phyloP scores from a whole-genome alignment of 2,888 invertebrate genomes.

The Candidula unifasciata region DNA sequence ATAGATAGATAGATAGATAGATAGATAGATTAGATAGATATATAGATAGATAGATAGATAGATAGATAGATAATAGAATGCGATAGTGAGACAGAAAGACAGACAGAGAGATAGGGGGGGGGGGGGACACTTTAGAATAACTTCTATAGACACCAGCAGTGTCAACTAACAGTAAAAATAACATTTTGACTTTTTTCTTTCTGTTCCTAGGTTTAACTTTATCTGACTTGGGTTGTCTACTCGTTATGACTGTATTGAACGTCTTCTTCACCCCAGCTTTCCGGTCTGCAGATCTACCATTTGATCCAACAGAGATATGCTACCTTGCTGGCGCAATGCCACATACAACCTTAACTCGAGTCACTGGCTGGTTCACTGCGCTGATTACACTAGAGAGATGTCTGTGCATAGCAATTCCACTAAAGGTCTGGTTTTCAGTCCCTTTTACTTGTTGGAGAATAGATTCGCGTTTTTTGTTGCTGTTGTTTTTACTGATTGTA shows the following conservation, averaged over 20 bases:
- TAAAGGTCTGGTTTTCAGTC: background rate
- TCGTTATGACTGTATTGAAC: background rate
- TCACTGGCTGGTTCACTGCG: conserved; percentile 22
- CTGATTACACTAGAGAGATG: conserved; percentile 22
- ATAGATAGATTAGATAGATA: no score
- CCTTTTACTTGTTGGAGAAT: no score
- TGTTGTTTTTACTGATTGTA: no score
- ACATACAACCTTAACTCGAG: conserved; percentile 6
- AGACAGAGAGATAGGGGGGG: no score
- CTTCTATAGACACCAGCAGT: no score
- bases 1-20: no score
- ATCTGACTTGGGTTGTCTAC: conserved; percentile 25
- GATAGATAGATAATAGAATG: no score
- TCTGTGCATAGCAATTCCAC: background rate
- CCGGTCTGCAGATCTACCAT: conserved; percentile 2
- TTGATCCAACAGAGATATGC: background rate
- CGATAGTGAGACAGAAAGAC: no score
- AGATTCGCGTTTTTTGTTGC: no score
- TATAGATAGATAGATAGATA: no score
- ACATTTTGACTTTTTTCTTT: no score
- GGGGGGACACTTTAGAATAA: no score
- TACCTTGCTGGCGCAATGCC: background rate
- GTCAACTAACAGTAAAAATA: background rate
- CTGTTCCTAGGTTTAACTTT: conserved; percentile 9
- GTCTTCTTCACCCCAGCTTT: conserved; percentile 9